Conservation (phyloP, 1,140 invertebrate species). For the Caenorhabditis latens region DNA sequence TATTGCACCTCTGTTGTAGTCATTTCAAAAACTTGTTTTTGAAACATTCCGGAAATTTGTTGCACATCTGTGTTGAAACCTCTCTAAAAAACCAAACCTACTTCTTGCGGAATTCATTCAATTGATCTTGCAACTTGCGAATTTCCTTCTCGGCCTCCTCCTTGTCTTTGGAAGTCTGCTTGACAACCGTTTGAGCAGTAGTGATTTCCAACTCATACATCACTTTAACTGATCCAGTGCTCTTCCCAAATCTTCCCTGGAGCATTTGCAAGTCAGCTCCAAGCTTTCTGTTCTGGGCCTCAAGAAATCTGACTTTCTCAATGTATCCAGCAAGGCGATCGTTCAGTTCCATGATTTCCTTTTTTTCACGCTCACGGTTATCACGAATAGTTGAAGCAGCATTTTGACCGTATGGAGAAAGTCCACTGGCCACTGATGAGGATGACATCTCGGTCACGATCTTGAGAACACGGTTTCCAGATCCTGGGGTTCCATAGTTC, state of each 20-base stretch:
- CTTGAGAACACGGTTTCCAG: constrained; percentile 68
- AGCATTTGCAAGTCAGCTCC: constrained; percentile 79
- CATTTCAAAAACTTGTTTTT: no score
- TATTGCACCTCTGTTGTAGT: no score
- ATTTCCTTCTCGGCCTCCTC: constrained; percentile 68
- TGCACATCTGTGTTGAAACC: neutral
- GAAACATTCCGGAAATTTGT: neutral
- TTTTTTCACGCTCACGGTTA: constrained; percentile 79
- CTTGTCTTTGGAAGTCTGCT: constrained; percentile 68
- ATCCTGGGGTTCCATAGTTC: constrained; percentile 57
- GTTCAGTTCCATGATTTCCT: constrained; percentile 80
- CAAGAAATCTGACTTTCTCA: constrained; percentile 80
- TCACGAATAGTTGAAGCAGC: constrained; percentile 78
- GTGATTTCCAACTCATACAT: constrained; percentile 80
- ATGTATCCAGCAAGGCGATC: constrained; percentile 80
- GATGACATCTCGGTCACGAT: constrained; percentile 74
- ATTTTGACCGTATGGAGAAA: constrained; percentile 74
- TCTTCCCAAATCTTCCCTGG: constrained; percentile 79
- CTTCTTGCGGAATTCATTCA: constrained; percentile 69
- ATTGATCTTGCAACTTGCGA: constrained; percentile 65
- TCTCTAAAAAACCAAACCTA: constrained; percentile 53
- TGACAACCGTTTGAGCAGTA: constrained; percentile 71
- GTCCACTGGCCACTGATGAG: constrained; percentile 61
- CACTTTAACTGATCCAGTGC: constrained; percentile 79
- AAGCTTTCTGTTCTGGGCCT: constrained; percentile 79